Evolutionary conservation across 1,140 invertebrate species (phyloP).

Genomic region (Drosophila navojoa): DNA sequence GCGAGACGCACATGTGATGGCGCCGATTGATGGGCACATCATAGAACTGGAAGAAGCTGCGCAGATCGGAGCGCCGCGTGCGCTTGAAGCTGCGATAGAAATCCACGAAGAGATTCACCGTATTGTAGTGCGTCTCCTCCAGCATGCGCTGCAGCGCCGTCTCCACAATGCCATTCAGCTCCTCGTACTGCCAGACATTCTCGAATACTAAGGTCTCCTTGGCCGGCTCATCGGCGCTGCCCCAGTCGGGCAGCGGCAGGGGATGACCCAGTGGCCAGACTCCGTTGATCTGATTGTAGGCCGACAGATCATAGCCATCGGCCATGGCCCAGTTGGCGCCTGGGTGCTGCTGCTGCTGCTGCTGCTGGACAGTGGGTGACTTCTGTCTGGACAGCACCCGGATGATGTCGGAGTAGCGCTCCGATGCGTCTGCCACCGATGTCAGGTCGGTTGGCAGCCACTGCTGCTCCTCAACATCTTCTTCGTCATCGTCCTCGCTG

Average conservation of each 20-base stretch:
- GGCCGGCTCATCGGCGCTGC: slow-evolving; percentile 65
- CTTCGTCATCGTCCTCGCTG: slow-evolving; percentile 68
- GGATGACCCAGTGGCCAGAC: slow-evolving; percentile 87
- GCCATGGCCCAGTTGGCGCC: slow-evolving; percentile 56
- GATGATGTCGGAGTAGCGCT: slow-evolving; percentile 75
- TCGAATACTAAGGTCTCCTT: slow-evolving; percentile 84
- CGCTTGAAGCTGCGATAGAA: slow-evolving; percentile 90
- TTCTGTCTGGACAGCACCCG: slow-evolving; percentile 70
- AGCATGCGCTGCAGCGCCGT: slow-evolving; percentile 90
- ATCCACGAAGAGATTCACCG: slow-evolving; percentile 92
- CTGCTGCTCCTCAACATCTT: slow-evolving; percentile 56
- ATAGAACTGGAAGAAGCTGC: slow-evolving; percentile 90
- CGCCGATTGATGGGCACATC: slow-evolving; percentile 89
- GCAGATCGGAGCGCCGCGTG: slow-evolving; percentile 86
- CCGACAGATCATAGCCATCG: slow-evolving; percentile 83
- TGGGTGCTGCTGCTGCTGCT: slow-evolving; percentile 22
- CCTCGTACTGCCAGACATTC: slow-evolving; percentile 89
- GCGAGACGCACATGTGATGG: slow-evolving; percentile 94
- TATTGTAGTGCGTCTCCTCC: slow-evolving; percentile 93
- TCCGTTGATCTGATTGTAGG: slow-evolving; percentile 84
- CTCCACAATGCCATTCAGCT: slow-evolving; percentile 90
- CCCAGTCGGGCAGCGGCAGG: slow-evolving; percentile 89
- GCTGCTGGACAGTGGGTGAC: slow-evolving; percentile 26
- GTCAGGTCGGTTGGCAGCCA: slow-evolving; percentile 69
- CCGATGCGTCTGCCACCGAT: slow-evolving; percentile 69